These are phyloP conservation scores for Dendrolimus kikuchii DNA, from an alignment of 1,140 invertebrate genomes.

Conservation along the genomic window DNA sequence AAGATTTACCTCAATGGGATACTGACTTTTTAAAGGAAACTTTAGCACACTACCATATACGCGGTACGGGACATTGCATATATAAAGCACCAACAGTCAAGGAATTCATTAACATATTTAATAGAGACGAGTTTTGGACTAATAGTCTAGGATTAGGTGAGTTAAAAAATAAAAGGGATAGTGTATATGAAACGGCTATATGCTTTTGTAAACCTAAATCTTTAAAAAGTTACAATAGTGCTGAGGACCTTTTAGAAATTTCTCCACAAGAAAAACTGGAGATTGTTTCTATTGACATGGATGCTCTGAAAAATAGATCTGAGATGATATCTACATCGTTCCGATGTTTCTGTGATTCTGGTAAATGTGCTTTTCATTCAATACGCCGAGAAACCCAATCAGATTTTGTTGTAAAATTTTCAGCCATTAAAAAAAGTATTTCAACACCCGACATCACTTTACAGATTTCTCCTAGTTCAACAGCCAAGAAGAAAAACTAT, in stretches of 20 bases:
- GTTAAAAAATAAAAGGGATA: constrained; percentile 41
- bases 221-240: constrained; percentile 55
- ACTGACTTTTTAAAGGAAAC: constrained; percentile 54
- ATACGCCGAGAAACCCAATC: constrained; percentile 37
- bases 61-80: constrained; percentile 65
- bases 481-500: constrained; percentile 21
- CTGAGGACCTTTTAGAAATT: constrained; percentile 56
- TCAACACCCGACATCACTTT: constrained; percentile 61
- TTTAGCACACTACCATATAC: constrained; percentile 57
- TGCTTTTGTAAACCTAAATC: constrained; percentile 61
- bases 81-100: constrained; percentile 52
- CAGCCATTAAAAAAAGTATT: constrained; percentile 61
- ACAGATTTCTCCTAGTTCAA: constrained; percentile 40
- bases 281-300: constrained; percentile 43
- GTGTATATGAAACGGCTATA: constrained; percentile 59
- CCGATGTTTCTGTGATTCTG: constrained; percentile 61
- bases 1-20: constrained; percentile 39
- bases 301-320: constrained; percentile 33
- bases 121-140: constrained; percentile 53
- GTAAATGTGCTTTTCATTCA: constrained; percentile 48
- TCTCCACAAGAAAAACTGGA: constrained; percentile 29
- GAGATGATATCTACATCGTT: constrained; percentile 50
- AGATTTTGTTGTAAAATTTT: constrained; percentile 56
- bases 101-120: constrained; percentile 65
- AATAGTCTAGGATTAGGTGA: constrained; percentile 46